Evolutionary conservation across 2,888 invertebrate genomes (phyloP).

Genomic region (Brenthis hecate): DNA sequence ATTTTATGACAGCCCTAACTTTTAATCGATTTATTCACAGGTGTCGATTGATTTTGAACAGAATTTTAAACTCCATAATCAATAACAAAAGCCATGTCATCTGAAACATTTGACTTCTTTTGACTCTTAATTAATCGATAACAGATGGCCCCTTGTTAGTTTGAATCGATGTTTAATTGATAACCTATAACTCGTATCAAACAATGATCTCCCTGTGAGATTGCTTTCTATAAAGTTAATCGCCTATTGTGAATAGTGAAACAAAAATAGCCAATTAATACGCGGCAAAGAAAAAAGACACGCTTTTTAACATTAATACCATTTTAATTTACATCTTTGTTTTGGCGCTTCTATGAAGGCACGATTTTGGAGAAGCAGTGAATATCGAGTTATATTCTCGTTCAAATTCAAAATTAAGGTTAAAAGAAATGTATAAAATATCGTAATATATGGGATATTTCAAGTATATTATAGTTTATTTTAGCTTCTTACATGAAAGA

Average conservation of each 20-base stretch:
- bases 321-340: too few relatives aligned
- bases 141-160: constrained; percentile 80
- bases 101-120: constrained; percentile 50
- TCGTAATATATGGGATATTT: too few relatives aligned
- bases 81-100: constrained; percentile 36
- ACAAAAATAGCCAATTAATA: constrained; percentile 67
- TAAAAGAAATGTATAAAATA: too few relatives aligned
- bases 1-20: neutral
- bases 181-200: constrained; percentile 67
- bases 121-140: constrained; percentile 74
- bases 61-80: constrained; percentile 20
- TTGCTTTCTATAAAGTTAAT: constrained; percentile 76
- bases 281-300: constrained; percentile 38
- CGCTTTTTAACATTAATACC: constrained; percentile 13
- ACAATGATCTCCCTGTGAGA: constrained; percentile 72
- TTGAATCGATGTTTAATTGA: constrained; percentile 75
- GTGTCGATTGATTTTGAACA: constrained; percentile 23
- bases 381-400: too few relatives aligned
- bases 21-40: constrained; percentile 6
- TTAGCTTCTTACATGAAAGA: too few relatives aligned
- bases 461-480: too few relatives aligned
- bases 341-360: too few relatives aligned
- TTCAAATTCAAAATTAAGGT: too few relatives aligned
- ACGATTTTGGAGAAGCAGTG: too few relatives aligned
- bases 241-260: constrained; percentile 74